Conservation (phyloP, 2,797 vertebrate genomes). For the Phyllotis vaccarum region DNA sequence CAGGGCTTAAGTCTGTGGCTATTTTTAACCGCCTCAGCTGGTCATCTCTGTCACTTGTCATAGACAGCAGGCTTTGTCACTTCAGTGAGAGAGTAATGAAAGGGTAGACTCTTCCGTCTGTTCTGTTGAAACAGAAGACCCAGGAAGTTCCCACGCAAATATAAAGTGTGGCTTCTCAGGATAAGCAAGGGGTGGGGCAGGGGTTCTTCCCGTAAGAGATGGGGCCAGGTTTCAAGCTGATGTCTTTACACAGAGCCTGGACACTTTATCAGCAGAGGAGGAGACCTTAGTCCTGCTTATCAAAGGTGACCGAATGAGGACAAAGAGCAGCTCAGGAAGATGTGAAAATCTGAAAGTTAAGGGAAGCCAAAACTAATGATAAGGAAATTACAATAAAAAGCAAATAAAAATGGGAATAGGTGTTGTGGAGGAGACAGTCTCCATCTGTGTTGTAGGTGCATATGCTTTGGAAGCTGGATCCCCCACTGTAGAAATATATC, state of each 20-base stretch:
- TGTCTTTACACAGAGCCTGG: neutral
- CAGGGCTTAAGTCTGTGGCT: neutral
- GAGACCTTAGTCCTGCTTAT: neutral
- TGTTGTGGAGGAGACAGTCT: no score
- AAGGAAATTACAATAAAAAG: neutral
- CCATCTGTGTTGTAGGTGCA: accelerated
- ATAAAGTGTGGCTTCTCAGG: neutral
- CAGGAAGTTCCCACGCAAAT: neutral
- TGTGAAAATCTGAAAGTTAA: neutral
- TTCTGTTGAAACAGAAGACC: constrained; percentile 10
- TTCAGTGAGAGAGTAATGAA: neutral
- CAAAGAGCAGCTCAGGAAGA: neutral
- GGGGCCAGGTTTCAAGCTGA: neutral
- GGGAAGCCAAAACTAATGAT: neutral
- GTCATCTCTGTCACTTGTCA: neutral
- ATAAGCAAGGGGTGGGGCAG: neutral
- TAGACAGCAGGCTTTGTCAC: neutral
- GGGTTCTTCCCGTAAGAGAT: neutral
- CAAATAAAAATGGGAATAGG: constrained; percentile 8
- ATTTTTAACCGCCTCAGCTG: neutral
- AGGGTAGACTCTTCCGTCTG: neutral
- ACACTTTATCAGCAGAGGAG: neutral
- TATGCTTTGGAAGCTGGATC: neutral
- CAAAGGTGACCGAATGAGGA: neutral
- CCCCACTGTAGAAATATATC: neutral